Conservation (phyloP, 2,888 invertebrate species). For the Xanthia icteritia region DNA sequence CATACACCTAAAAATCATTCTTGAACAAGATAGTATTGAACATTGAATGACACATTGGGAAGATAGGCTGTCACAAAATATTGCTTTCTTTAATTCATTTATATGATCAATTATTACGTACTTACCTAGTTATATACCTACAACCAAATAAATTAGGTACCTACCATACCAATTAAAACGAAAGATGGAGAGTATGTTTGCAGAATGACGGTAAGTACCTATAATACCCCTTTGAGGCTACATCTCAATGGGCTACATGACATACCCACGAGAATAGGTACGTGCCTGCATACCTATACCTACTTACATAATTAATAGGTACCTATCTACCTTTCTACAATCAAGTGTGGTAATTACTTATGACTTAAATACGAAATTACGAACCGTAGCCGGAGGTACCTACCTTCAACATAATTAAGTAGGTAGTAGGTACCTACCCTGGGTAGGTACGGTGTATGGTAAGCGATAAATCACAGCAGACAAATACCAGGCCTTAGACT, state of each 20-base stretch:
- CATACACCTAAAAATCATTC: conserved; percentile 80
- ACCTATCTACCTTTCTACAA: neutral
- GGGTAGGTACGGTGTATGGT: no score
- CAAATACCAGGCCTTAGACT: neutral
- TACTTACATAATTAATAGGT: neutral
- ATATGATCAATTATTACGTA: neutral
- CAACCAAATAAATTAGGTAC: neutral
- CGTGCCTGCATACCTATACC: neutral
- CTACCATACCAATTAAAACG: neutral
- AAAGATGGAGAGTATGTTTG: neutral
- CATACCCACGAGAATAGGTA: neutral
- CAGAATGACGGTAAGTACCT: neutral
- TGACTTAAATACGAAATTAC: neutral
- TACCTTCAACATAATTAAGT: neutral
- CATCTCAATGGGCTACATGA: neutral
- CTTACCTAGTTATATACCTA: neutral
- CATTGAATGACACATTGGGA: conserved; percentile 21
- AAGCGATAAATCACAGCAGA: neutral
- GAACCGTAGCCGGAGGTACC: neutral
- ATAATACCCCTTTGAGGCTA: neutral
- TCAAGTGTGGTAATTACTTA: no score
- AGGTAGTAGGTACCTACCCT: no score
- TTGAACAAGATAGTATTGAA: conserved; percentile 57
- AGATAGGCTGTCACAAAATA: conserved; percentile 2
- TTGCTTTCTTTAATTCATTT: neutral